Conservation (phyloP, 2,888 invertebrate species). For the Neocrepidodera transversa region DNA sequence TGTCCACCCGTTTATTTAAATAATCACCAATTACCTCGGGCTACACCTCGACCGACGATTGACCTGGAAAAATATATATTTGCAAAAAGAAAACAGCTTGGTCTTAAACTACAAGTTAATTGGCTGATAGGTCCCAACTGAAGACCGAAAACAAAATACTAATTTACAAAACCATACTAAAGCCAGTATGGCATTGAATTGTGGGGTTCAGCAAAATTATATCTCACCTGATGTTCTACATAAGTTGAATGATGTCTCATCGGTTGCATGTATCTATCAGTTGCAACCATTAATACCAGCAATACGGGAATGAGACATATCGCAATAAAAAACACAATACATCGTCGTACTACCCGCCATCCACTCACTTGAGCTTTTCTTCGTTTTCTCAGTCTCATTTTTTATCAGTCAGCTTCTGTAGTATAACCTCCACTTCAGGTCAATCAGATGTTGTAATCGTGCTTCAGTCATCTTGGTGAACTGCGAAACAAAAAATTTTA, state of each 20-base stretch:
- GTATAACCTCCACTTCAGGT: neutral
- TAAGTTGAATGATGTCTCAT: slow-evolving; percentile 44
- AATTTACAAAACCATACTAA: too few relatives aligned
- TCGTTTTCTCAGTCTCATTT: slow-evolving; percentile 60
- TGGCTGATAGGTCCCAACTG: too few relatives aligned
- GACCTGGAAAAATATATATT: too few relatives aligned
- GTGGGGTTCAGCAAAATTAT: too few relatives aligned
- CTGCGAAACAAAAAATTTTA: neutral
- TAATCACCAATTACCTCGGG: too few relatives aligned
- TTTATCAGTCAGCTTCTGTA: slow-evolving; percentile 30
- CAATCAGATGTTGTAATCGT: slow-evolving; percentile 37
- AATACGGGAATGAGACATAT: slow-evolving; percentile 68
- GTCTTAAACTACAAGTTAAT: too few relatives aligned
- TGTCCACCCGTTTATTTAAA: too few relatives aligned
- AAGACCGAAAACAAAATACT: too few relatives aligned
- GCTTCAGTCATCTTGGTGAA: slow-evolving; percentile 41
- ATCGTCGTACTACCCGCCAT: slow-evolving; percentile 62
- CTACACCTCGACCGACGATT: too few relatives aligned
- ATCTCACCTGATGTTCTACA: slow-evolving; percentile 59
- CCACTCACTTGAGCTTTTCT: slow-evolving; percentile 57
- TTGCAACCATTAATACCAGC: slow-evolving; percentile 68
- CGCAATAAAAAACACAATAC: slow-evolving; percentile 68
- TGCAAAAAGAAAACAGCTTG: too few relatives aligned
- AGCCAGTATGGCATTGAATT: too few relatives aligned
- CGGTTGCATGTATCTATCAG: slow-evolving; percentile 69